phyloP scores from a whole-genome alignment of 2,113 vertebrate genomes.

The Vombatus ursinus region DNA sequence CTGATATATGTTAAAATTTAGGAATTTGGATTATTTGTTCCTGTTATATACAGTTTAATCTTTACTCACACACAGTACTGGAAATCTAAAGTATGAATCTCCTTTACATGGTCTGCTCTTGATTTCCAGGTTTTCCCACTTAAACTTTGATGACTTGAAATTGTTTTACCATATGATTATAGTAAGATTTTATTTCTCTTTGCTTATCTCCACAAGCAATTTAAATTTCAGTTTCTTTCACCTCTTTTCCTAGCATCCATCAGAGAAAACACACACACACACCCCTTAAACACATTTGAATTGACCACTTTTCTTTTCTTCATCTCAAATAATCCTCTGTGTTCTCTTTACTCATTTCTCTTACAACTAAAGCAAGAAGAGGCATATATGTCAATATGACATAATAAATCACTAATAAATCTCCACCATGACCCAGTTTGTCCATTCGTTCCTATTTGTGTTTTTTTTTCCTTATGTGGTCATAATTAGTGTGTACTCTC shows the following conservation, averaged over 20 bases:
- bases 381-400: not conserved
- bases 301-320: not conserved
- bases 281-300: not conserved
- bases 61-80: not conserved
- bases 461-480: not conserved
- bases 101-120: not conserved
- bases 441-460: not conserved
- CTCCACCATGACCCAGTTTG: not conserved
- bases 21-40: not conserved
- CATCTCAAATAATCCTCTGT: not conserved
- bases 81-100: not conserved
- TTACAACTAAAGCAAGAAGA: not conserved
- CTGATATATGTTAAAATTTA: not conserved
- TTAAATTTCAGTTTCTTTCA: not conserved
- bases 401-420: not conserved
- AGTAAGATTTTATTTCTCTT: not conserved
- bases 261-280: not conserved
- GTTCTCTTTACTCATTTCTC: not conserved
- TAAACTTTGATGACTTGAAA: not conserved
- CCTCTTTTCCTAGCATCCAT: not conserved
- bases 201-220: not conserved
- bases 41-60: not conserved
- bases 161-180: not conserved
- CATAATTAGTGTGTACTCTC: not conserved
- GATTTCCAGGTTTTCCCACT: not conserved